Conservation (phyloP, 2,888 invertebrate genomes). For the Tinea semifulvella region DNA sequence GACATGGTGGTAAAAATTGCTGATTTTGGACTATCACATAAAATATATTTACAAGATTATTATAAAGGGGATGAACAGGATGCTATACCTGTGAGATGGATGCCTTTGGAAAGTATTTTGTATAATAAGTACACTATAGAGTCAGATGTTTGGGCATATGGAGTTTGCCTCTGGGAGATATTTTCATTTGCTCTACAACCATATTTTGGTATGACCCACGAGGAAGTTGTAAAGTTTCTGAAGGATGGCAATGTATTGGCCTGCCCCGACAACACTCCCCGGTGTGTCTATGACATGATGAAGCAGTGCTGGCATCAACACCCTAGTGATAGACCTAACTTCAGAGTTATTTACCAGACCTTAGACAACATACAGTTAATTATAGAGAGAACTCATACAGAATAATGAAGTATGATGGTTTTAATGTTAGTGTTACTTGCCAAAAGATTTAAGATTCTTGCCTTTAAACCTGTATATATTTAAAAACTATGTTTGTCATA, state of each 20-base stretch:
- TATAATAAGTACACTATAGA: conserved; percentile 96
- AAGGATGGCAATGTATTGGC: conserved; percentile 92
- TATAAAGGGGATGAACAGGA: conserved; percentile 96
- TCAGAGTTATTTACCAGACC: conserved; percentile 82
- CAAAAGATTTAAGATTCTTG: conserved; percentile 15
- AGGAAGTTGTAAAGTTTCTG: conserved; percentile 93
- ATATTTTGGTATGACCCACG: conserved; percentile 96
- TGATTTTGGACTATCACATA: conserved; percentile 95
- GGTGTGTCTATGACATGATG: conserved; percentile 90
- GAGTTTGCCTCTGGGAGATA: conserved; percentile 96
- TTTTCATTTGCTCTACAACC: conserved; percentile 96
- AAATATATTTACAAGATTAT: conserved; percentile 94
- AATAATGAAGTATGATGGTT: conserved; percentile 28
- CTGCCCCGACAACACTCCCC: conserved; percentile 90
- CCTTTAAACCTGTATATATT: conserved; percentile 20
- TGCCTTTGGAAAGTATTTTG: conserved; percentile 95
- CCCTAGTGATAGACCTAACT: conserved; percentile 86
- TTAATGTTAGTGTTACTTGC: not conserved
- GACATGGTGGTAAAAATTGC: conserved; percentile 96
- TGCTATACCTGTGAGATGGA: conserved; percentile 97
- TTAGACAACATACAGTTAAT: conserved; percentile 73
- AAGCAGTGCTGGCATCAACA: conserved; percentile 92
- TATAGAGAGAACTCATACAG: conserved; percentile 54
- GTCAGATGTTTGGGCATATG: conserved; percentile 98
- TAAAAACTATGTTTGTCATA: conserved; percentile 8